These are phyloP conservation scores for Trogon melanurus DNA, from an alignment of 2,113 vertebrate genomes.

Conservation along the genomic window DNA sequence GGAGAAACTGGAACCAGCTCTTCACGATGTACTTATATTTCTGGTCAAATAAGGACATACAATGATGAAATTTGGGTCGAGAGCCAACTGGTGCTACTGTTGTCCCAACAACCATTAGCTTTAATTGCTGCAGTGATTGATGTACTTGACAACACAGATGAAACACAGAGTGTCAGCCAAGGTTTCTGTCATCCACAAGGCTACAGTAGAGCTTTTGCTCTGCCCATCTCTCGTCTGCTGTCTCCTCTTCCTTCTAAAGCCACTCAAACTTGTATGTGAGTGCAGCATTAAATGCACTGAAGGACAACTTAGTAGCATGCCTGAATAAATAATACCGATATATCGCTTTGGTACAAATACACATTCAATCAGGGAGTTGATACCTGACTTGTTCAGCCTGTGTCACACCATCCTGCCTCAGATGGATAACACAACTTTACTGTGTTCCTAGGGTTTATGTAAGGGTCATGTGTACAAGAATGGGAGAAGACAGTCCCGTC, in stretches of 20 bases:
- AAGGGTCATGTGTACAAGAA: background rate
- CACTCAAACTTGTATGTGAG: background rate
- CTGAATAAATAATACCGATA: background rate
- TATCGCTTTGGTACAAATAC: background rate
- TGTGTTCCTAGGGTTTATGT: background rate
- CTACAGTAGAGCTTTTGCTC: background rate
- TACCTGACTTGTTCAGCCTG: background rate
- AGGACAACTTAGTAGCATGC: background rate
- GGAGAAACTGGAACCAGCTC: background rate
- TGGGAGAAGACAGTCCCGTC: rapidly evolving
- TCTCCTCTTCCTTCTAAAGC: background rate
- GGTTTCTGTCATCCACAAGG: background rate
- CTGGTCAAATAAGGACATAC: background rate
- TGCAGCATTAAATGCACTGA: background rate
- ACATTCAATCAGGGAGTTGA: rapidly evolving
- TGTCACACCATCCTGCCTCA: background rate
- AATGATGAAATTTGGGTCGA: background rate
- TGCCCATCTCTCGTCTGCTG: background rate
- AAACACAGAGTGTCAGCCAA: background rate
- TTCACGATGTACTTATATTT: background rate
- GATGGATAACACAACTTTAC: background rate
- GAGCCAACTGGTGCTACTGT: background rate
- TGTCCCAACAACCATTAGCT: background rate
- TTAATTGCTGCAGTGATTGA: background rate
- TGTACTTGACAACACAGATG: background rate